These are phyloP conservation scores for Mastomys natalensis DNA, from an alignment of 2,113 vertebrate genomes.

Conservation along the genomic window DNA sequence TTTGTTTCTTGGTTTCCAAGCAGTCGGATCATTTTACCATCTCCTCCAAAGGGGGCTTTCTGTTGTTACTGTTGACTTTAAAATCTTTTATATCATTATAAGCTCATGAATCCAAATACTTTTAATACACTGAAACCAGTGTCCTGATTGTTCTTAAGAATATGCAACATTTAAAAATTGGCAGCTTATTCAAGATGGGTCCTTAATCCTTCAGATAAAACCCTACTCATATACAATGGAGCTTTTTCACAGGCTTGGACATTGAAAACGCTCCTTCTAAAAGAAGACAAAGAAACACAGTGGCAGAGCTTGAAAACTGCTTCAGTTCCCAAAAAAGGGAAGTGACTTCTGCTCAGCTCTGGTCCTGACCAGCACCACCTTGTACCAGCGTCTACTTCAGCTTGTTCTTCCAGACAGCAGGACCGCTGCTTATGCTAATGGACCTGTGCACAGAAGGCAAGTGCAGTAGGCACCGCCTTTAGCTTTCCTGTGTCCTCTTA, in stretches of 20 bases:
- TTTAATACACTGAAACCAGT: neutral
- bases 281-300: neutral
- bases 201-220: neutral
- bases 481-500: neutral
- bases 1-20: conserved; percentile 23
- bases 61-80: neutral
- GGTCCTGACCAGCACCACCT: neutral
- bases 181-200: neutral
- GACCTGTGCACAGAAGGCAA: neutral
- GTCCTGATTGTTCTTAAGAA: neutral
- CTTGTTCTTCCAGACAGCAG: rapidly evolving
- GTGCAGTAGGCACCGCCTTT: neutral
- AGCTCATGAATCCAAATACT: neutral
- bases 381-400: neutral
- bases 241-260: neutral
- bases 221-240: no score
- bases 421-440: neutral
- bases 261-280: neutral
- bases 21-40: neutral
- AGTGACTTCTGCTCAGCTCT: neutral
- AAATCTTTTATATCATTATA: neutral
- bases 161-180: neutral
- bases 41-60: neutral
- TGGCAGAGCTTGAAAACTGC: neutral
- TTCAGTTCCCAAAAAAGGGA: neutral